phyloP scores from a whole-genome alignment of 1,140 invertebrate genomes.

The Adoxophyes honmai region DNA sequence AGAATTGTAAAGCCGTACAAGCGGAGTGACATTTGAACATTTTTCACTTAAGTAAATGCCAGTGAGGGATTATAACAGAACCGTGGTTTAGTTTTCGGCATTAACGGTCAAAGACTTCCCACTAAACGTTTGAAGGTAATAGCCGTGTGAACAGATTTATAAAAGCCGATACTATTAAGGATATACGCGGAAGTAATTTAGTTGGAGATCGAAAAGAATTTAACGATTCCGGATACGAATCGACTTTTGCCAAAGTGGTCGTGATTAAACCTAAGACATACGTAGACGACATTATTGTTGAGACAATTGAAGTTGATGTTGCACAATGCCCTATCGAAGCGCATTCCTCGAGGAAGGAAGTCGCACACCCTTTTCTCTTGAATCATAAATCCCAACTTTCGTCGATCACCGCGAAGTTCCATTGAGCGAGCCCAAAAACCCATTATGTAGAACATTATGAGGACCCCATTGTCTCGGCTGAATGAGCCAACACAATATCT shows the following conservation, averaged over 20 bases:
- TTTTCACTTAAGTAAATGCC: constrained; percentile 47
- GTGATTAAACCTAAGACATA: too few species aligned
- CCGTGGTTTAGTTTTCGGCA: constrained; percentile 8
- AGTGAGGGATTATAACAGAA: constrained; percentile 40
- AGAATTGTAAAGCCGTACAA: constrained; percentile 27
- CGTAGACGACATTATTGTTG: too few species aligned
- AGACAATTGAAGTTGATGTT: too few species aligned
- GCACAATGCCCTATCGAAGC: neutral
- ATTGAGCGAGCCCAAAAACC: constrained; percentile 64
- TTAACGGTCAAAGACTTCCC: neutral
- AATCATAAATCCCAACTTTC: constrained; percentile 60
- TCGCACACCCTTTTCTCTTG: constrained; percentile 49
- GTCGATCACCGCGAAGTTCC: constrained; percentile 61
- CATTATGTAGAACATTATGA: constrained; percentile 69
- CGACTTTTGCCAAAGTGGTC: too few species aligned
- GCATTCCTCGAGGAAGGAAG: constrained; percentile 36
- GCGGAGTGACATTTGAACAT: constrained; percentile 40
- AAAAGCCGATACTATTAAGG: neutral
- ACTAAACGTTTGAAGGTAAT: neutral
- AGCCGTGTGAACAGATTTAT: constrained; percentile 5
- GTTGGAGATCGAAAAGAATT: too few species aligned
- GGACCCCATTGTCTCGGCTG: constrained; percentile 66
- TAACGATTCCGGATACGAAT: too few species aligned
- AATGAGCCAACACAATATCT: constrained; percentile 68
- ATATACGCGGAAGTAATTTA: constrained; percentile 4